phyloP scores from a whole-genome alignment of 2,113 vertebrate species.

The Alouatta palliata region DNA sequence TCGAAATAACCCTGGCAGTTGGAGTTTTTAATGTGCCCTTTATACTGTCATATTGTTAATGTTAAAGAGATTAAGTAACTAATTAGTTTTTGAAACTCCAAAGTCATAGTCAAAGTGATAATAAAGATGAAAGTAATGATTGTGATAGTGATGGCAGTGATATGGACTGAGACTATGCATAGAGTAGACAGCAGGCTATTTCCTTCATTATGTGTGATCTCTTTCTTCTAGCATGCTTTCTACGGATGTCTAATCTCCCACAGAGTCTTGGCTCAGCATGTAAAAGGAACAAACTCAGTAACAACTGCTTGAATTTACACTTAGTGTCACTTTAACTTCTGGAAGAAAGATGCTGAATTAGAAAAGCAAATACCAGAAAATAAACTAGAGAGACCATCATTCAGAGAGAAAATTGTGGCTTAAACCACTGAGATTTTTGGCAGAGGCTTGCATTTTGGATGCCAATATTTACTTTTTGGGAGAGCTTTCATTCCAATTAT shows the following conservation, averaged over 20 bases:
- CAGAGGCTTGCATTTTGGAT: neutral
- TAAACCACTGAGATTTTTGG: neutral
- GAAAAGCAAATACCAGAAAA: constrained; percentile 11
- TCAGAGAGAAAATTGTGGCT: neutral
- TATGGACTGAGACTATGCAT: neutral
- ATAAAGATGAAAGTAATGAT: neutral
- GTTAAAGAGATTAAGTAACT: neutral
- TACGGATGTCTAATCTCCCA: fast-evolving
- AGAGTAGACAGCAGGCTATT: neutral
- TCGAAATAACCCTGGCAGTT: neutral
- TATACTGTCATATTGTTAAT: neutral
- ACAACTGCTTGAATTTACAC: neutral
- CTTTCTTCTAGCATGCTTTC: neutral
- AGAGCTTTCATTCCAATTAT: neutral
- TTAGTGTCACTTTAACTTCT: neutral
- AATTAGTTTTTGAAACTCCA: neutral
- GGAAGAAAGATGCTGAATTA: neutral
- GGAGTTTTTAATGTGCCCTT: neutral
- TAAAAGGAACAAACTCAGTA: neutral
- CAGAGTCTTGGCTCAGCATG: neutral
- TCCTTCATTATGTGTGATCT: neutral
- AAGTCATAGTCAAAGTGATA: neutral
- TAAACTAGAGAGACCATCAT: neutral
- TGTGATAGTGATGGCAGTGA: neutral
- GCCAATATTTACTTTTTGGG: neutral